A percentile compares a stretch with the other conserved stretches of the same genome.
phyloP scores from a whole-genome alignment of 2,888 invertebrate species.

The Agelastica alni region DNA sequence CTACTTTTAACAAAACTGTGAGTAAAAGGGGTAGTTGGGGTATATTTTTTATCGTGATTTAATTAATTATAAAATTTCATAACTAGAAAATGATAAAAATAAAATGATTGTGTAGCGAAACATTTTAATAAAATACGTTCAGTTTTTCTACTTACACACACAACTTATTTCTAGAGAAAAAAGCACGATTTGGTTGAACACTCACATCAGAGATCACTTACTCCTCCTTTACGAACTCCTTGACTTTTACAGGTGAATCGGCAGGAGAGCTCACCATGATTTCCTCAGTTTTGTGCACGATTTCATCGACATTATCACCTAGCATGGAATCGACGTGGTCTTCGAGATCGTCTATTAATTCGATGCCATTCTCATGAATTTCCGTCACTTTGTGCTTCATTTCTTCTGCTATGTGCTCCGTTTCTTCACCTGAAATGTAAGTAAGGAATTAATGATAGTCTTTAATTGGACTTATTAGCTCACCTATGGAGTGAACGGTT shows the following conservation, averaged over 20 bases:
- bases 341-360: constrained; percentile 43
- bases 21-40: too few relatives aligned
- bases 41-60: too few relatives aligned
- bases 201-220: constrained; percentile 54
- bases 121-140: not conserved
- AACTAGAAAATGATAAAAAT: too few relatives aligned
- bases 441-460: not conserved
- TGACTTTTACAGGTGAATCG: constrained; percentile 37
- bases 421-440: constrained; percentile 22
- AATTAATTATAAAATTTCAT: too few relatives aligned
- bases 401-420: constrained; percentile 33
- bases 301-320: constrained; percentile 43
- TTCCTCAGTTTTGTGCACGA: constrained; percentile 43
- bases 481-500: constrained; percentile 34
- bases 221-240: constrained; percentile 50
- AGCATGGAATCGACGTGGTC: constrained; percentile 39
- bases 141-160: constrained; percentile 9
- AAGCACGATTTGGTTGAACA: constrained; percentile 40
- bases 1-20: too few relatives aligned
- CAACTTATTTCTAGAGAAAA: constrained; percentile 28
- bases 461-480: too few relatives aligned
- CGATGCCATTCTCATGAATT: constrained; percentile 37
- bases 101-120: too few relatives aligned
- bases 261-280: constrained; percentile 38
- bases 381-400: constrained; percentile 41